phyloP scores from a whole-genome alignment of 2,113 vertebrate genomes.

The Pogona vitticeps region DNA sequence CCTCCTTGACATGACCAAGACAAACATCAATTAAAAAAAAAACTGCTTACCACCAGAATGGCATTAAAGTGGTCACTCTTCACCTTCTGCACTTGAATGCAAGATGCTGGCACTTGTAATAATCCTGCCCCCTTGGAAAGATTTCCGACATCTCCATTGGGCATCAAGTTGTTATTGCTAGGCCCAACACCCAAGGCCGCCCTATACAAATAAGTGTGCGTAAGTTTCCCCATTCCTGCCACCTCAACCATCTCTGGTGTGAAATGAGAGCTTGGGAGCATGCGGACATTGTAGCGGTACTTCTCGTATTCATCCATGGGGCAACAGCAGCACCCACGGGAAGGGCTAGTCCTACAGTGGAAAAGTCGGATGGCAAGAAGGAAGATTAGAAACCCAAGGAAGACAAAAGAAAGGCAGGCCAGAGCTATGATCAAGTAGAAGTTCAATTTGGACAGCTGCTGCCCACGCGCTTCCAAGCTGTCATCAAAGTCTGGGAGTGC shows the following conservation, averaged over 20 bases:
- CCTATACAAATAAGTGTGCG: constrained; percentile 73
- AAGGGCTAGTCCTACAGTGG: constrained; percentile 18
- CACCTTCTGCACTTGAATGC: constrained; percentile 72
- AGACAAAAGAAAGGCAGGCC: constrained; percentile 78
- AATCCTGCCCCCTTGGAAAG: constrained; percentile 56
- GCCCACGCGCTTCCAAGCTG: constrained; percentile 56
- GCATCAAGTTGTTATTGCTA: constrained; percentile 51
- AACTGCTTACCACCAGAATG: constrained; percentile 70
- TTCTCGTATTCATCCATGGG: constrained; percentile 59
- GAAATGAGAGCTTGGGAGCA: constrained; percentile 67
- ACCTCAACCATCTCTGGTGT: constrained; percentile 67
- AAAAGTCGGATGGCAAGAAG: constrained; percentile 52
- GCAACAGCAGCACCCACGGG: constrained; percentile 41
- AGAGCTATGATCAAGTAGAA: constrained; percentile 80
- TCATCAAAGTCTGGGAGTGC: constrained; percentile 79
- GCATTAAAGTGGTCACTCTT: constrained; percentile 68
- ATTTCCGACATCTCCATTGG: constrained; percentile 62
- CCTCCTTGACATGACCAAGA: neutral
- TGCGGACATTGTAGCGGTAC: constrained; percentile 58
- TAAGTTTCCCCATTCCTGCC: constrained; percentile 74
- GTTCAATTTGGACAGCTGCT: constrained; percentile 72
- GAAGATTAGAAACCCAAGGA: constrained; percentile 69
- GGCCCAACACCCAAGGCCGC: constrained; percentile 70
- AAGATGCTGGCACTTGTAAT: constrained; percentile 69
- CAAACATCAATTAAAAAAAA: neutral